Conservation (phyloP, 2,797 vertebrate genomes). For the Chelon labrosus region DNA sequence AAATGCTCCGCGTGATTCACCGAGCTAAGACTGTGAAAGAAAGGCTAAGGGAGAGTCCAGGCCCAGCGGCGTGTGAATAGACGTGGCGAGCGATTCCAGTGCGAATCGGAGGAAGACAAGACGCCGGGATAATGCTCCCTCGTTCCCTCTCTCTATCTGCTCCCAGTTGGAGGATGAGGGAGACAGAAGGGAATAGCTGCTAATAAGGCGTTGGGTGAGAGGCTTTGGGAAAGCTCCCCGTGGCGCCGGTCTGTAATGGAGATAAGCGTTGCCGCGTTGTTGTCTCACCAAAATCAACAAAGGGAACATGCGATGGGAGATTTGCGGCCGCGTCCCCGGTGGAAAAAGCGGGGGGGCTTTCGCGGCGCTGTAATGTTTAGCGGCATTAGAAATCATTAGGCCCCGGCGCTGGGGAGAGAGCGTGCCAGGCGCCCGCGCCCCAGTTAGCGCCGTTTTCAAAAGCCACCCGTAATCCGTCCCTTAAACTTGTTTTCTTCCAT, state of each 20-base stretch:
- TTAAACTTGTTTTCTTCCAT: constrained; percentile 64
- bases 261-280: constrained; percentile 83
- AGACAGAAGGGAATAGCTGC: constrained; percentile 74
- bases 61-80: constrained; percentile 62
- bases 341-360: constrained; percentile 78
- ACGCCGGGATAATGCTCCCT: constrained; percentile 61
- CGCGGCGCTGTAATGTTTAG: constrained; percentile 77
- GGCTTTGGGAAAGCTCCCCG: constrained; percentile 83
- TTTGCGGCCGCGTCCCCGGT: constrained; percentile 77
- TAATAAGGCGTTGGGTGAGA: constrained; percentile 83
- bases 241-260: constrained; percentile 79
- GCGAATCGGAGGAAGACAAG: constrained; percentile 56
- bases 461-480: constrained; percentile 68
- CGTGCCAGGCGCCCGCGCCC: constrained; percentile 70
- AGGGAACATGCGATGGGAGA: constrained; percentile 85
- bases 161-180: constrained; percentile 73
- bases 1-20: constrained; percentile 58
- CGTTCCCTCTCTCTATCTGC: constrained; percentile 51
- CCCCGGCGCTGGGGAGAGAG: constrained; percentile 64
- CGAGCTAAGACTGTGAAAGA: constrained; percentile 52
- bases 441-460: constrained; percentile 72
- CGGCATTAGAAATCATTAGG: constrained; percentile 86
- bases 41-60: constrained; percentile 36
- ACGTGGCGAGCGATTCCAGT: constrained; percentile 33
- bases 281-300: constrained; percentile 86